These are phyloP conservation scores for Crepidodera aurea DNA, from an alignment of 2,888 invertebrate genomes.

Conservation along the genomic window DNA sequence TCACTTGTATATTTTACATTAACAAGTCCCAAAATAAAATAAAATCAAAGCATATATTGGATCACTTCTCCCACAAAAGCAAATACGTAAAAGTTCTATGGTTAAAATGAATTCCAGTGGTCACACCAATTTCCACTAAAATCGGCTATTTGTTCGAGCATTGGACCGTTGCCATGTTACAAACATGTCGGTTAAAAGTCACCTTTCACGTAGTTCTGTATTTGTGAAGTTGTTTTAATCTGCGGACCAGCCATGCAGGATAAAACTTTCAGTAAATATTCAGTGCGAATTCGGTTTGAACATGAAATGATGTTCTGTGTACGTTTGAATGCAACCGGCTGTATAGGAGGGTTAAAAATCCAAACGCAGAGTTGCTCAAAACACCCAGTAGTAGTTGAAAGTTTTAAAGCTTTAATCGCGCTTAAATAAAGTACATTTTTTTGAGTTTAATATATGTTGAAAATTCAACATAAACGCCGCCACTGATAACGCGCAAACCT, in stretches of 20 bases:
- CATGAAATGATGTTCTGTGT: constrained; percentile 21
- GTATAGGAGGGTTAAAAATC: background rate
- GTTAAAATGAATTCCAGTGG: constrained; percentile 21
- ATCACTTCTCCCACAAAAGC: too few species aligned
- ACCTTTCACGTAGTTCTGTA: constrained; percentile 27
- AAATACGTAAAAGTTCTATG: background rate
- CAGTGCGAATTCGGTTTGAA: constrained; percentile 16
- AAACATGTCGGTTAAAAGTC: constrained; percentile 29
- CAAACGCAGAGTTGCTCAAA: background rate
- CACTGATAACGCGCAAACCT: too few species aligned
- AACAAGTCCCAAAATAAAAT: too few species aligned
- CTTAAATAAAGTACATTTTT: too few species aligned
- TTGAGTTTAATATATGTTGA: too few species aligned
- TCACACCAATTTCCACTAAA: constrained; percentile 19
- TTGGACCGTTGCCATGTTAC: constrained; percentile 17
- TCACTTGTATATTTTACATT: too few species aligned
- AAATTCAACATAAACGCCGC: too few species aligned
- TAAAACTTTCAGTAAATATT: constrained; percentile 31
- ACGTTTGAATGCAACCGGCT: background rate
- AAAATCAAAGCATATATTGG: too few species aligned
- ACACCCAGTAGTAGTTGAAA: background rate
- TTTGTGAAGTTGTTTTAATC: constrained; percentile 32
- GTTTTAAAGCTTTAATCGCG: too few species aligned
- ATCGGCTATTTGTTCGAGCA: constrained; percentile 10
- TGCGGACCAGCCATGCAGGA: constrained; percentile 25